A percentile compares a stretch with the other conserved stretches of the same genome.
Conservation (phyloP, 2,888 invertebrate genomes). For the Falcaria lacertinaria region DNA sequence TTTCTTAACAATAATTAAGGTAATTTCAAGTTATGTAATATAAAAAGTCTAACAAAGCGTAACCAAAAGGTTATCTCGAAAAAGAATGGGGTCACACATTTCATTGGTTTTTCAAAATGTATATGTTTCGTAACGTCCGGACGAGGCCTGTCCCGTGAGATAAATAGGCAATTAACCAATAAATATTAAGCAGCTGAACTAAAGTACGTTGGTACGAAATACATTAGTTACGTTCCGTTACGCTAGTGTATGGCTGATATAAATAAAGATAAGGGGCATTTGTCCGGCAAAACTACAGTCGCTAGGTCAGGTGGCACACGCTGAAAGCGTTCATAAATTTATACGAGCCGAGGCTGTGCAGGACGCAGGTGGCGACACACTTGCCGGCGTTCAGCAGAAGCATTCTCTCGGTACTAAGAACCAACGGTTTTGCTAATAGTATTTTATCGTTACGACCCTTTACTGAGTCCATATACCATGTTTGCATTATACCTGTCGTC, state of each 20-base stretch:
- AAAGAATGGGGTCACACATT: too few species aligned
- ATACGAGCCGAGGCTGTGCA: constrained; percentile 54
- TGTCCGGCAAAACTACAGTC: constrained; percentile 64
- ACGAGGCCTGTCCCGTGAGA: too few species aligned
- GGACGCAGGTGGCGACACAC: constrained; percentile 63
- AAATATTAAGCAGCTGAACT: too few species aligned
- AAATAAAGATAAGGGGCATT: constrained; percentile 62
- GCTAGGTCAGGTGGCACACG: constrained; percentile 75
- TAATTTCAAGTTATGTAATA: too few species aligned
- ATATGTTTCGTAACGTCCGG: too few species aligned
- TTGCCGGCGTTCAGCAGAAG: constrained; percentile 35
- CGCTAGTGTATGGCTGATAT: constrained; percentile 51
- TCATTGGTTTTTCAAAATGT: too few species aligned
- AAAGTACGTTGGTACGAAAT: background rate
- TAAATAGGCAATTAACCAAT: too few species aligned
- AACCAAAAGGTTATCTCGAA: too few species aligned
- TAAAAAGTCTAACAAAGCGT: too few species aligned
- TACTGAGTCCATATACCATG: background rate
- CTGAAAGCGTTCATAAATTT: constrained; percentile 76
- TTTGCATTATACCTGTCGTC: background rate
- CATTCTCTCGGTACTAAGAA: constrained; percentile 36
- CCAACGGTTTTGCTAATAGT: constrained; percentile 22
- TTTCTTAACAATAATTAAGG: too few species aligned
- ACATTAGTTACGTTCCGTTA: background rate
- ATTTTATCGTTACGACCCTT: background rate